phyloP scores from a whole-genome alignment of 2,797 vertebrate genomes.

The Sebastes trivittatus region DNA sequence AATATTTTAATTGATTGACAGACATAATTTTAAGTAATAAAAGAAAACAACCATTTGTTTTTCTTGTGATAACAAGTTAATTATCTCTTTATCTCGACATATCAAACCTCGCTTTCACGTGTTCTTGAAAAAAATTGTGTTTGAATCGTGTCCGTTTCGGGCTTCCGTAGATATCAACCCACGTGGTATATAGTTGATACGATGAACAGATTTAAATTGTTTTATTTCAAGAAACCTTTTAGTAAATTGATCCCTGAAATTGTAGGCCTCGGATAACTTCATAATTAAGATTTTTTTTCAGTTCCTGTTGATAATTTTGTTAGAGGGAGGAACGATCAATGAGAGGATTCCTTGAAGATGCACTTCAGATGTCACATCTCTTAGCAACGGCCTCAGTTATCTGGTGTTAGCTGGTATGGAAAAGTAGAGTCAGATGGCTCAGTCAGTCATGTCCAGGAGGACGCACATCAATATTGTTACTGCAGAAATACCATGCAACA shows the following conservation, averaged over 20 bases:
- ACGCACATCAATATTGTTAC: not conserved
- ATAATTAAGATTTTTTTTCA: slow-evolving; percentile 3
- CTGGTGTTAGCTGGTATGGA: not conserved
- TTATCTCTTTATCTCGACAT: not conserved
- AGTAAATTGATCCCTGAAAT: not conserved
- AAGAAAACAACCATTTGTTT: not conserved
- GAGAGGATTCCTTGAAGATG: slow-evolving; percentile 6
- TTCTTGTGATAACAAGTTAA: not conserved
- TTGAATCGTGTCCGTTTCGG: not conserved
- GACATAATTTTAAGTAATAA: not conserved
- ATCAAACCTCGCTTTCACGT: not conserved
- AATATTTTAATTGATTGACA: not conserved
- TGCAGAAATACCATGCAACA: not conserved
- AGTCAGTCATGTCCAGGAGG: not conserved
- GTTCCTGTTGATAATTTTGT: not conserved
- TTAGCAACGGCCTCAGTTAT: slow-evolving; percentile 5
- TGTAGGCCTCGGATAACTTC: not conserved
- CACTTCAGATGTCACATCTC: slow-evolving; percentile 24
- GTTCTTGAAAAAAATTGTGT: accelerated
- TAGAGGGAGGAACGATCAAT: not conserved
- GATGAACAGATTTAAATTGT: not conserved
- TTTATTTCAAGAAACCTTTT: not conserved
- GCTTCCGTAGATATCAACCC: not conserved
- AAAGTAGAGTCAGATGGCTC: not conserved
- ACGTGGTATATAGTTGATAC: not conserved